phyloP scores from a whole-genome alignment of 1,140 invertebrate genomes.

The Cheumatopsyche charites region DNA sequence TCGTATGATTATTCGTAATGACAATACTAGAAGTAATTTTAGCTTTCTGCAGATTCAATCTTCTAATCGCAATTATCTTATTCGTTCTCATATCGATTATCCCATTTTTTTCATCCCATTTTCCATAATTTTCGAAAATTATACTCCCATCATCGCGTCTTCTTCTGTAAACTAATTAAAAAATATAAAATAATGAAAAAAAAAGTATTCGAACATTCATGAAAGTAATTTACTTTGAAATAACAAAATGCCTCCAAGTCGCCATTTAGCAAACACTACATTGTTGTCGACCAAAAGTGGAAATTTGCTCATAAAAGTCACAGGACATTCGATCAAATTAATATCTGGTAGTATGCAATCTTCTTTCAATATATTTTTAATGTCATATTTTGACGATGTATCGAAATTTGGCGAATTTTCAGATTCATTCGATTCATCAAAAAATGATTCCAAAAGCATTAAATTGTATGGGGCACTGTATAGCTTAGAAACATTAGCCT shows the following conservation, averaged over 20 bases:
- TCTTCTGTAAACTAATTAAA: neutral
- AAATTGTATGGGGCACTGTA: conserved; percentile 33
- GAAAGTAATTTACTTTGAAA: conserved; percentile 1
- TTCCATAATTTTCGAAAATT: conserved; percentile 51
- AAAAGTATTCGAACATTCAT: no score
- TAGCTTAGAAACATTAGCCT: conserved; percentile 29
- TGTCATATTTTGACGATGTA: neutral
- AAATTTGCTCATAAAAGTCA: neutral
- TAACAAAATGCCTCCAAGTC: neutral
- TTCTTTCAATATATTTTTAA: no score
- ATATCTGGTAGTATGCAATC: no score
- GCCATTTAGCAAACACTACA: neutral
- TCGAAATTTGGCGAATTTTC: neutral
- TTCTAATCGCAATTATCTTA: conserved; percentile 50
- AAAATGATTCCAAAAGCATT: conserved; percentile 20
- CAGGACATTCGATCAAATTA: neutral
- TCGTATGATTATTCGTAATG: conserved; percentile 64
- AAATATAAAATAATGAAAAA: no score
- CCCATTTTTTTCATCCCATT: conserved; percentile 50
- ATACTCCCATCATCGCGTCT: conserved; percentile 41
- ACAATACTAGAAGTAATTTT: conserved; percentile 60
- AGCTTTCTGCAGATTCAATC: conserved; percentile 55
- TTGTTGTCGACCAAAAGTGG: conserved; percentile 9
- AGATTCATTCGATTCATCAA: no score
- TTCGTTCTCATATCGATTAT: conserved; percentile 47